A percentile compares a stretch with the other conserved stretches of the same genome.
Evolutionary conservation across 2,888 invertebrate species (phyloP).

Genomic region (Aphidoletes aphidimyza): DNA sequence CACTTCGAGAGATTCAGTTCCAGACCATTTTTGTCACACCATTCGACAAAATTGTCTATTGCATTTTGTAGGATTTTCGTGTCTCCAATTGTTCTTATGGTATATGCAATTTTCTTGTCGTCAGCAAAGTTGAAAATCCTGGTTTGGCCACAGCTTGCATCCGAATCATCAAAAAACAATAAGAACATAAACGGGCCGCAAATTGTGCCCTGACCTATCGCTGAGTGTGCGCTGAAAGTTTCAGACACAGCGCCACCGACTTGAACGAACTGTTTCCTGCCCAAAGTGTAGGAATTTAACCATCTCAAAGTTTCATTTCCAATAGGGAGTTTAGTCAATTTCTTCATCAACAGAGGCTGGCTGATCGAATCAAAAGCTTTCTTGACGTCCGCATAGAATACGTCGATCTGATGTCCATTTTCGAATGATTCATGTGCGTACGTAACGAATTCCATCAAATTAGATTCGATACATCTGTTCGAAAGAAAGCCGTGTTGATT

Average conservation of each 20-base stretch:
- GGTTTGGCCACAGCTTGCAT: neutral
- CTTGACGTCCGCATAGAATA: neutral
- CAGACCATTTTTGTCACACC: neutral
- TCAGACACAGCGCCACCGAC: neutral
- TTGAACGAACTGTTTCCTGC: neutral
- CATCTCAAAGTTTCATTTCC: neutral
- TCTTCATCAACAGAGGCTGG: neutral
- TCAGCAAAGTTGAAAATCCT: neutral
- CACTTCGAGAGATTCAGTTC: neutral
- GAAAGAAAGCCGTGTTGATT: too few species aligned
- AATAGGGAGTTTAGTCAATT: neutral
- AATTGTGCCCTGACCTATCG: conserved; percentile 6
- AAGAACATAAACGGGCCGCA: conserved; percentile 2
- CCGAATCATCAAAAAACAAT: conserved; percentile 6
- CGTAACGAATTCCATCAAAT: too few species aligned
- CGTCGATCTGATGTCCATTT: neutral
- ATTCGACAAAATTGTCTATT: neutral
- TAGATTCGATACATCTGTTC: too few species aligned
- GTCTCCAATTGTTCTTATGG: neutral
- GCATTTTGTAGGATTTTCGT: neutral
- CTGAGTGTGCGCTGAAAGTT: neutral
- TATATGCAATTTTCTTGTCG: neutral
- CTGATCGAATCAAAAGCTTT: neutral
- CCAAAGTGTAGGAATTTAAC: neutral
- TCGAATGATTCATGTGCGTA: too few species aligned